phyloP scores from a whole-genome alignment of 1,140 invertebrate species.

The Paraescarpia echinospica region DNA sequence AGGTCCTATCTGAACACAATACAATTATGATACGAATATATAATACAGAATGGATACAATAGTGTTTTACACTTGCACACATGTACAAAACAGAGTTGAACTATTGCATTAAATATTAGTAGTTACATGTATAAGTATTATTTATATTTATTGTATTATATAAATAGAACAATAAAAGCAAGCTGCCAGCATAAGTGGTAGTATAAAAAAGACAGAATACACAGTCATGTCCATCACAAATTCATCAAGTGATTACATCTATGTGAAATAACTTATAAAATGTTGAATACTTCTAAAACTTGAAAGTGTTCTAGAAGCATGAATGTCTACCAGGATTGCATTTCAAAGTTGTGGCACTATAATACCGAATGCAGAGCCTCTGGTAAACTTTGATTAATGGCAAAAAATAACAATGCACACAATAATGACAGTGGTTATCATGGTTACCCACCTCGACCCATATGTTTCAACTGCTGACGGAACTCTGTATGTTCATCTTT shows the following conservation, averaged over 20 bases:
- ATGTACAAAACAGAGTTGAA: too few species aligned
- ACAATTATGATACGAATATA: too few species aligned
- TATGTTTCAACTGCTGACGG: slow-evolving; percentile 79
- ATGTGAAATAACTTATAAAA: slow-evolving; percentile 21
- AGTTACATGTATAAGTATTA: too few species aligned
- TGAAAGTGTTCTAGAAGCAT: slow-evolving; percentile 14
- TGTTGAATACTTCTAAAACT: slow-evolving; percentile 14
- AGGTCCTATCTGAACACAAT: too few species aligned
- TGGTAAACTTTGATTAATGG: too few species aligned
- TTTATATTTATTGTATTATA: too few species aligned
- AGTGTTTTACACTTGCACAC: too few species aligned
- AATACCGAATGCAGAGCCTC: too few species aligned
- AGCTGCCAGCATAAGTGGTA: too few species aligned
- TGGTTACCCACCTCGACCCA: slow-evolving; percentile 75
- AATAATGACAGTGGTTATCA: background rate
- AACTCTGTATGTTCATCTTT: slow-evolving; percentile 76
- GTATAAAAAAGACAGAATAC: slow-evolving; percentile 20
- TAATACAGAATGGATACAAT: too few species aligned
- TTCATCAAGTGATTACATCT: slow-evolving; percentile 9
- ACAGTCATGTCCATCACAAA: slow-evolving; percentile 8
- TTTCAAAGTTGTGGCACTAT: background rate
- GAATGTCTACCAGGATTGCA: slow-evolving; percentile 11
- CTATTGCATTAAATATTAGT: too few species aligned
- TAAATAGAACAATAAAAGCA: too few species aligned
- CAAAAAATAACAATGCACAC: background rate